Evolutionary conservation across 2,113 vertebrate genomes (phyloP).

Genomic region (Alethe castanea): DNA sequence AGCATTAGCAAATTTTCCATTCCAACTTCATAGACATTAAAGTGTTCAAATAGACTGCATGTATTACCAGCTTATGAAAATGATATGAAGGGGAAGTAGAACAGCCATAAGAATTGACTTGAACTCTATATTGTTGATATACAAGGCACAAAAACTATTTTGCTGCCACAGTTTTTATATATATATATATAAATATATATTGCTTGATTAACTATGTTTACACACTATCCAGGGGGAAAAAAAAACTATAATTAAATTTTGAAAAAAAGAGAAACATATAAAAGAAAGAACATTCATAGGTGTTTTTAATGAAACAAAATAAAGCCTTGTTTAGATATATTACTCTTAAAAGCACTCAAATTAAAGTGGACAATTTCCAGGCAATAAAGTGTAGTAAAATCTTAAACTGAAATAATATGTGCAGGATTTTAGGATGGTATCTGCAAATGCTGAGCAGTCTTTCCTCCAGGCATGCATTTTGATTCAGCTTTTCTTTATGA

Average conservation of each 20-base stretch:
- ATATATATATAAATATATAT: neutral
- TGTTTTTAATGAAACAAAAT: neutral
- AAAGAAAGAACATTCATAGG: neutral
- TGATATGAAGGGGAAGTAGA: neutral
- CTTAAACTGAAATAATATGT: neutral
- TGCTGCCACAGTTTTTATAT: neutral
- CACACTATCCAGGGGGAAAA: neutral
- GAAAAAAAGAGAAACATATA: neutral
- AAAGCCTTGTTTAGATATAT: neutral
- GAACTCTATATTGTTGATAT: neutral
- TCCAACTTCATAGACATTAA: neutral
- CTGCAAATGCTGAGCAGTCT: neutral
- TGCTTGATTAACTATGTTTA: neutral
- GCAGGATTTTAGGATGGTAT: neutral
- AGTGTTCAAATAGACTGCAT: neutral
- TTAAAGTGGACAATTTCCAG: neutral
- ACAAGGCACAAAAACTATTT: neutral
- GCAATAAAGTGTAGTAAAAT: neutral
- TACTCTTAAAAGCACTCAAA: neutral
- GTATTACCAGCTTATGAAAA: neutral
- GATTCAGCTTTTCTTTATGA: neutral
- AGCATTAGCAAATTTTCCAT: neutral
- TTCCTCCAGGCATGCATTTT: neutral
- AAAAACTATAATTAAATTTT: neutral
- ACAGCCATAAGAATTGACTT: neutral